Percentiles rank a stretch among this genome's conserved stretches.
These are phyloP conservation scores for Paracentrotus lividus DNA, from an alignment of 53 echinoderm and acorn worm genomes.

Conservation along the genomic window DNA sequence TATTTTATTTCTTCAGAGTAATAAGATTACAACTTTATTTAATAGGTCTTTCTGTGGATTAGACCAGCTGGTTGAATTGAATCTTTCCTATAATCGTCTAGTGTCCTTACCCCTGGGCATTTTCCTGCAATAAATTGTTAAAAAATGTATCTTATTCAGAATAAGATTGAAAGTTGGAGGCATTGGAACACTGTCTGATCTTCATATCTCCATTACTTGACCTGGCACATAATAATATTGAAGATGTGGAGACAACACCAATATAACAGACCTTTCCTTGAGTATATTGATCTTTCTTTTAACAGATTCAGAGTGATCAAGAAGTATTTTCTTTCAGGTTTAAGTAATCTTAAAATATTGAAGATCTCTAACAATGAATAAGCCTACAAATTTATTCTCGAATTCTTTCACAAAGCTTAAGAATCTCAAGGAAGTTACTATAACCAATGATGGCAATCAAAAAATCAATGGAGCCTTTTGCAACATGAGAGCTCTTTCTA, in stretches of 20 bases:
- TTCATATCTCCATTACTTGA: background rate
- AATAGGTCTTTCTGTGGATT: conserved; percentile 11
- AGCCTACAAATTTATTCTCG: background rate
- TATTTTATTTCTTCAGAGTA: background rate
- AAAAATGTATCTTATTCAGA: background rate
- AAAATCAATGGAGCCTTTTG: background rate
- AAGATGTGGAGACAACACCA: background rate
- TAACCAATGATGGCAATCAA: background rate
- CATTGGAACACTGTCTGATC: background rate
- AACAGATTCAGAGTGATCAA: background rate
- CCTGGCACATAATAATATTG: background rate
- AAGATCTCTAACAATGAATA: background rate
- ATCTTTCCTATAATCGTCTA: background rate
- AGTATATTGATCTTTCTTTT: conserved; percentile 29
- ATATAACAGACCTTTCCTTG: background rate
- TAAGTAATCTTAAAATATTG: conserved; percentile 4
- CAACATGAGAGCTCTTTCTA: background rate
- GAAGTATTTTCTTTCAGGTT: background rate
- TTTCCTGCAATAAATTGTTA: background rate
- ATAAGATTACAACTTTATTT: background rate
- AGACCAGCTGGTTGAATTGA: background rate
- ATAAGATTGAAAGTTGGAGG: background rate
- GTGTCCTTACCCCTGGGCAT: background rate
- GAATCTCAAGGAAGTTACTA: background rate
- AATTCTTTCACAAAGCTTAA: background rate